Evolutionary conservation across 2,888 invertebrate species (phyloP), one percentile per base, ranked within the genome.

Genomic region (Trachelus tabidus): DNA sequence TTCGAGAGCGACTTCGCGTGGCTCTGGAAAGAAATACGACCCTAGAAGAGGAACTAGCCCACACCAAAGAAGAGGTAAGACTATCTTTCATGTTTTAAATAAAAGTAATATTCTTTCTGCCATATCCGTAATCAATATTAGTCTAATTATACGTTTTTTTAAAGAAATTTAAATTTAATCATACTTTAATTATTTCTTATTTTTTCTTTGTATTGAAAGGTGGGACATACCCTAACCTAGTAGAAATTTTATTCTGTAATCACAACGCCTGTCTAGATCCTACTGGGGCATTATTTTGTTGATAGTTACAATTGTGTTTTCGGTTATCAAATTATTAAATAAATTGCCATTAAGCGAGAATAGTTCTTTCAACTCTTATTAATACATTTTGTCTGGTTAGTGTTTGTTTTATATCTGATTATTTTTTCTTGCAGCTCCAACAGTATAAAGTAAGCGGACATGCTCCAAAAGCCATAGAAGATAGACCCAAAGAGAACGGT

Each of bases 11-110:
- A 91, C 94, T 99, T 91, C 95, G 99, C 88, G 97, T 99, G 79
- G 98, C 99, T 86, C 94, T 99, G 92, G 99, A 99, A 92, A 95
- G 98, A 91, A 98, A 98, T 91, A 97, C 97, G 82, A 95, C 96
- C 84, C 94, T 99, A 92, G 99, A 99, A 94, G 98, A 99, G 92
- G 99, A 99, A 93, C 94, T 99, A 92, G 95, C 96, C 88, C 94
- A 96, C 93, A 97, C 98, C 94, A 98, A 98, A 95, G 98, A 98
- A 93, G 99, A 99, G 95, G 98, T 98, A 93, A 93, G 93, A 91
- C 33, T 23, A 2, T 9, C 9, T 56, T 23, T 56, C 73, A 78
- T 71, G n/a, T 33, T 56, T 56, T 56, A 23, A 56, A 56, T 23
- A 23, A 56, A 23, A 56, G 2, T 56, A 56, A 56, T 6, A 15